Percentiles rank a stretch among this genome's conserved stretches.
Evolutionary conservation across 1,140 invertebrate genomes (phyloP).

Genomic region (Ridgeia piscesae): DNA sequence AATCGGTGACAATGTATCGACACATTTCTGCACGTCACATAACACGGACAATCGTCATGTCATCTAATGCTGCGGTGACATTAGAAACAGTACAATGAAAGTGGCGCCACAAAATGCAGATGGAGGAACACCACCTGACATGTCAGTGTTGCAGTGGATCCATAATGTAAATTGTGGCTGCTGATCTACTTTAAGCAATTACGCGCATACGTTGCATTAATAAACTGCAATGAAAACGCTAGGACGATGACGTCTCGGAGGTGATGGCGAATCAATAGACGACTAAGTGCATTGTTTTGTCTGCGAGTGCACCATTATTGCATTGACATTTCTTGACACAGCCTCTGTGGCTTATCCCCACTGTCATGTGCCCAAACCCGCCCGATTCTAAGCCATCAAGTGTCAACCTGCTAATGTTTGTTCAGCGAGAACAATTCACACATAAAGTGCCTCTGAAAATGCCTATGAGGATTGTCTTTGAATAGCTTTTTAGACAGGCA

Average conservation of each 20-base stretch:
- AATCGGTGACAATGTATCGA: not conserved
- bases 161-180: constrained; percentile 5
- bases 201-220: not conserved
- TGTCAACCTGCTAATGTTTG: not conserved
- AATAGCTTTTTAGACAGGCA: not conserved
- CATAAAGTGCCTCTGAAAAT: not conserved
- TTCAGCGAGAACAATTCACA: not conserved
- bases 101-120: not conserved
- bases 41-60: not conserved
- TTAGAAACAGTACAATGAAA: not conserved
- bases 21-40: not conserved
- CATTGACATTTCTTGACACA: not conserved
- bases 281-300: constrained; percentile 5
- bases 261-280: not conserved
- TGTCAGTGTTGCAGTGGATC: not conserved
- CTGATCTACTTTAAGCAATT: not conserved
- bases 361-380: not conserved
- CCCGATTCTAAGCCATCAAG: not conserved
- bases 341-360: not conserved
- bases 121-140: not conserved
- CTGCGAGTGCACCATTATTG: not conserved
- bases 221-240: not conserved
- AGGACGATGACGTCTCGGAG: not conserved
- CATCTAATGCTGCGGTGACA: not conserved
- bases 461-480: not conserved